These are phyloP conservation scores for Rhabdophis nuchalis DNA, from an alignment of 2,797 vertebrate species.

Conservation along the genomic window DNA sequence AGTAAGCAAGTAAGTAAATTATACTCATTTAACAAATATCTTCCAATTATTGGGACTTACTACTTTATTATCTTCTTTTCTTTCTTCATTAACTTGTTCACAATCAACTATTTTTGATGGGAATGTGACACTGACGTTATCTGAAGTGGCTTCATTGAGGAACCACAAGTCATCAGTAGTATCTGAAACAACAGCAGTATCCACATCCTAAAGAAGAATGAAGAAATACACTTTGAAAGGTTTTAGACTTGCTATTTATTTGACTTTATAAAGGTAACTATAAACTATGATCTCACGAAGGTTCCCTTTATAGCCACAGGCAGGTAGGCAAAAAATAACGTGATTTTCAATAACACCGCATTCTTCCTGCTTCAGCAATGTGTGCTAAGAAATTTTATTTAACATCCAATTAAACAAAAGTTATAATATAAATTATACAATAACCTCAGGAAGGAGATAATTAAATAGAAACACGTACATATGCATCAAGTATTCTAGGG, in stretches of 20 bases:
- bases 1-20: not conserved
- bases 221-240: not conserved
- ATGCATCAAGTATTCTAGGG: not conserved
- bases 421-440: not conserved
- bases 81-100: slow-evolving; percentile 70
- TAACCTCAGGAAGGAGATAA: not conserved
- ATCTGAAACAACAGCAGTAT: slow-evolving; percentile 93
- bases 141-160: slow-evolving; percentile 85
- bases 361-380: not conserved
- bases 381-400: not conserved
- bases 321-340: not conserved
- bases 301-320: not conserved
- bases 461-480: not conserved
- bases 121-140: slow-evolving; percentile 82
- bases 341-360: not conserved
- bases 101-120: slow-evolving; percentile 79
- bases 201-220: slow-evolving; percentile 80
- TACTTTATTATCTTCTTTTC: slow-evolving; percentile 64
- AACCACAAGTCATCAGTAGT: slow-evolving; percentile 96
- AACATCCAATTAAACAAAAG: not conserved
- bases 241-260: not conserved
- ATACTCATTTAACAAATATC: accelerated
- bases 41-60: slow-evolving; percentile 36
- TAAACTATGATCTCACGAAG: not conserved
- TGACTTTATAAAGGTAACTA: not conserved